Conservation (phyloP, 2,888 invertebrate species). For the Drosophila basisetae region DNA sequence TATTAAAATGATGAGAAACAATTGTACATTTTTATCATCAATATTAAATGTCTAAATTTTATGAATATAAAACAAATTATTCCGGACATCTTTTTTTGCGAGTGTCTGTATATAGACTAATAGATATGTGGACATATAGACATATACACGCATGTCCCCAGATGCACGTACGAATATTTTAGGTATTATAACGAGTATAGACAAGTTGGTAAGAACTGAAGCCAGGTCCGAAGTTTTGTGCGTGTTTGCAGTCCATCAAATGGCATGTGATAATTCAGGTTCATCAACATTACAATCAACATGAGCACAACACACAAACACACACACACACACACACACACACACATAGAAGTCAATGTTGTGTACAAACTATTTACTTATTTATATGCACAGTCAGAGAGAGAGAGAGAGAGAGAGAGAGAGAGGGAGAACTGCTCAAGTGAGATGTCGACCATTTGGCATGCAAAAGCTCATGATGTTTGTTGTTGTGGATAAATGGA, state of each 20-base stretch:
- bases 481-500: constrained; percentile 14
- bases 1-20: not conserved
- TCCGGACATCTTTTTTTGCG: not conserved
- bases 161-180: constrained; percentile 14
- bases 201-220: constrained; percentile 25
- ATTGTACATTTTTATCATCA: not conserved
- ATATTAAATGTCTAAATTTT: not conserved
- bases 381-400: constrained; percentile 48
- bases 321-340: constrained; percentile 13
- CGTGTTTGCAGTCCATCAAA: constrained; percentile 79
- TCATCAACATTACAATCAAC: constrained; percentile 78
- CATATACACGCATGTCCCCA: not conserved
- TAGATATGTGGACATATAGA: not conserved
- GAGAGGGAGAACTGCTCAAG: constrained; percentile 4
- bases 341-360: constrained; percentile 67
- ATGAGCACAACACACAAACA: constrained; percentile 38
- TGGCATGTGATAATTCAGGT: constrained; percentile 79
- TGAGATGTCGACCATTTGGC: constrained; percentile 59
- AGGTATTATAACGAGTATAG: constrained; percentile 6
- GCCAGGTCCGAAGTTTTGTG: constrained; percentile 54
- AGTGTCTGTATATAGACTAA: not conserved
- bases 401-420: not conserved
- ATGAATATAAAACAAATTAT: not conserved
- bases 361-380: constrained; percentile 71
- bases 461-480: constrained; percentile 60